Evolutionary conservation across 2,888 invertebrate genomes (phyloP), one percentile per base, ranked within the genome.

Genomic region (Nemapogon koenigi): DNA sequence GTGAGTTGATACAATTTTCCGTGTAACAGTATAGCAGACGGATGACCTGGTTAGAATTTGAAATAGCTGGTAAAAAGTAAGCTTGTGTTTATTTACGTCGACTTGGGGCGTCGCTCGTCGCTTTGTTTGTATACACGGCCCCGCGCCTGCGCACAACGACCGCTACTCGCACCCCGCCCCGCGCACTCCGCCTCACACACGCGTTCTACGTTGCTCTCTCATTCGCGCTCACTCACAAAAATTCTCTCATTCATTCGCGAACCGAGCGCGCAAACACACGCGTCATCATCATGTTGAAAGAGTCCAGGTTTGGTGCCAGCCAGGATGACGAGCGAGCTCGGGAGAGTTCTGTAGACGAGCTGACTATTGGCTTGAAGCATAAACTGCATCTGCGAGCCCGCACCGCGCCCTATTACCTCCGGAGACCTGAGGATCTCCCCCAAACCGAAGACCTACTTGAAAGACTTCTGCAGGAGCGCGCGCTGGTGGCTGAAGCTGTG

Each of bases 91-190:
- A 78, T 78, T 78, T 78, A 78, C 78, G 78, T 78, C 76, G n/a
- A n/a, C n/a, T n/a, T n/a, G n/a, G n/a, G n/a, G n/a, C n/a, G n/a
- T n/a, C n/a, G n/a, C n/a, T n/a, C 76, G 60, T 61, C 68, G 75
- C 73, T 75, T 78, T 76, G 76, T 78, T 78, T 78, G 78, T 78
- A 78, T 72, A 78, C 78, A 78, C 69, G 65, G 73, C 73, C 75
- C 73, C 71, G 67, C 72, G 73, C 64, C 72, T 78, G 78, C 78
- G 78, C 78, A 76, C 71, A 46, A 44, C 70, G 57, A 63, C 73
- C 76, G 73, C 56, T 50, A 65, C 62, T 59, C 65, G 36, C 31
- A 53, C 48, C 51, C 50, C 49, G 43, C 45, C 69, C 70, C 63
- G 63, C 46, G 55, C 61, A 59, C 67, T 71, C 55, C 63, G 64